A percentile compares a stretch with the other conserved stretches of the same genome.
Conservation (phyloP, 2,113 vertebrate genomes). For the Amazona guildingii region DNA sequence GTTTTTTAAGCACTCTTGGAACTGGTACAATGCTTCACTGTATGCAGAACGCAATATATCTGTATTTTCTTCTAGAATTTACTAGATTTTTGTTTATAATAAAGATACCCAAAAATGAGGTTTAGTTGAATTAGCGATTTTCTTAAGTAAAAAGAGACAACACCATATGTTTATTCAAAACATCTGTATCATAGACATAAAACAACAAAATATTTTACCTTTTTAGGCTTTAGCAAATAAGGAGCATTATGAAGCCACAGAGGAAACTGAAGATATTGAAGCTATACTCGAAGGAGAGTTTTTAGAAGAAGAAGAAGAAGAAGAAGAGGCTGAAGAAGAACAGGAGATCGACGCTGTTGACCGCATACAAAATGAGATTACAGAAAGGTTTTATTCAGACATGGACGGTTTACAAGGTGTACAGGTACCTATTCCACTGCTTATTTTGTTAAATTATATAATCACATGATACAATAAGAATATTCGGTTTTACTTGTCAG, state of each 20-base stretch:
- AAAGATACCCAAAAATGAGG: neutral
- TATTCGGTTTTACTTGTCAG: neutral
- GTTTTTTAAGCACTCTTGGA: neutral
- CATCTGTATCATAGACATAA: neutral
- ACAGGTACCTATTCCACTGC: constrained; percentile 68
- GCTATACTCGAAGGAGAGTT: constrained; percentile 84
- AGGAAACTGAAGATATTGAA: constrained; percentile 78
- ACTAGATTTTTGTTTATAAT: neutral
- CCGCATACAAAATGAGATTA: constrained; percentile 81
- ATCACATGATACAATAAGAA: neutral
- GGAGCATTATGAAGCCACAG: constrained; percentile 49
- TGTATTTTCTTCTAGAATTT: neutral
- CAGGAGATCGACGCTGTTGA: constrained; percentile 75
- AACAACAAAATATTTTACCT: constrained; percentile 23
- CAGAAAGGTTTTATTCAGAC: constrained; percentile 81
- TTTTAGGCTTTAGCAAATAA: constrained; percentile 19
- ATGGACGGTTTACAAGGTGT: constrained; percentile 65
- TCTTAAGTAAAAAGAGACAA: neutral
- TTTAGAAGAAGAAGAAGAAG: constrained; percentile 76
- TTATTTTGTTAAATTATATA: neutral
- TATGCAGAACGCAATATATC: neutral
- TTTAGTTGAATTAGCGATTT: neutral
- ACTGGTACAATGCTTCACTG: neutral
- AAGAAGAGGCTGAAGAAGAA: constrained; percentile 78
- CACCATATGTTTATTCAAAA: neutral